Conservation (phyloP, 2,113 vertebrate species). For the Sphaerodactylus townsendi region DNA sequence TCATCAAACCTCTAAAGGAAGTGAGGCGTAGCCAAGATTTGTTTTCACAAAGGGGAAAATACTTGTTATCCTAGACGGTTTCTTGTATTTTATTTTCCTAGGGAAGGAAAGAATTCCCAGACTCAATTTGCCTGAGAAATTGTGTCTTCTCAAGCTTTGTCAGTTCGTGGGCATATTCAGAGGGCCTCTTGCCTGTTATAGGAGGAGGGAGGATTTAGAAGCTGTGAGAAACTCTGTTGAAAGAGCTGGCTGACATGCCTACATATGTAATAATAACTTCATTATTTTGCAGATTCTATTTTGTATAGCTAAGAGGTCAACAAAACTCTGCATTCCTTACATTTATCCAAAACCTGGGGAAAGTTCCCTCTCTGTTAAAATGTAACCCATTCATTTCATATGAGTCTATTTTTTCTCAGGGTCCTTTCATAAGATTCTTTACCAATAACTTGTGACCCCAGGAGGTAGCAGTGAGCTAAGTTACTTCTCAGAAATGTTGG, state of each 20-base stretch:
- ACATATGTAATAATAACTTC: conserved; percentile 36
- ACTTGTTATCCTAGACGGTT: conserved; percentile 57
- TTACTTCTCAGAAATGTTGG: no score
- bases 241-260: conserved; percentile 69
- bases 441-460: no score
- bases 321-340: conserved; percentile 62
- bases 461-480: no score
- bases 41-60: conserved; percentile 59
- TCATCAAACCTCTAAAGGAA: background rate
- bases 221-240: conserved; percentile 70
- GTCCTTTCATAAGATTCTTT: no score
- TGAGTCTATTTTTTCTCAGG: no score
- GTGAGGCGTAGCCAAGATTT: conserved; percentile 44
- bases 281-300: conserved; percentile 50
- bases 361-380: background rate
- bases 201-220: conserved; percentile 49
- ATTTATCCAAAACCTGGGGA: conserved; percentile 39
- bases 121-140: conserved; percentile 75
- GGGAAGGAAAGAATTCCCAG: conserved; percentile 59
- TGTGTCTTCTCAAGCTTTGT: conserved; percentile 72
- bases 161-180: conserved; percentile 71
- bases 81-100: conserved; percentile 68
- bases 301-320: conserved; percentile 54
- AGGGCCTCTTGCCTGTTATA: conserved; percentile 67
- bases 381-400: background rate